Percentiles rank a stretch among this genome's conserved stretches.
phyloP scores from a whole-genome alignment of 1,140 invertebrate genomes.

The Palaemon carinicauda region DNA sequence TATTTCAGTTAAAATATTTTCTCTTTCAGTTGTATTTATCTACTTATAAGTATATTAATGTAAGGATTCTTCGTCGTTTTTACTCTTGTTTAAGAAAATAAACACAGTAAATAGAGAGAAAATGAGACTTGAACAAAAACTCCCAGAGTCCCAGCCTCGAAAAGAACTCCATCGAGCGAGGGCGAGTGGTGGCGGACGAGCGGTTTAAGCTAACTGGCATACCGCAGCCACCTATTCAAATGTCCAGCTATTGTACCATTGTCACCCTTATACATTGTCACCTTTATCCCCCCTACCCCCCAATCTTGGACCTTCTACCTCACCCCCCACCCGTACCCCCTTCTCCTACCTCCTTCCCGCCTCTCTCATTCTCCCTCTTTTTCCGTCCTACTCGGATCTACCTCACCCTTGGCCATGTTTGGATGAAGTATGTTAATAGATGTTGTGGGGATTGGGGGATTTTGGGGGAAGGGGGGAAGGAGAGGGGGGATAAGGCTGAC shows the following conservation, averaged over 20 bases:
- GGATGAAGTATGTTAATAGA: constrained; percentile 7
- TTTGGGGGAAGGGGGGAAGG: background rate
- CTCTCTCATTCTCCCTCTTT: no score
- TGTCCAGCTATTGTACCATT: background rate
- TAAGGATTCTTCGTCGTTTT: no score
- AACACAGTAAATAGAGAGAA: no score
- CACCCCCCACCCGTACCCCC: background rate
- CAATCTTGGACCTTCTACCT: background rate
- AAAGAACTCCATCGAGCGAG: background rate
- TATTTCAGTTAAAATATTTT: no score
- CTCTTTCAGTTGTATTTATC: no score
- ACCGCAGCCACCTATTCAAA: background rate
- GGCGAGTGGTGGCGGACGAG: background rate
- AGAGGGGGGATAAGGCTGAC: background rate
- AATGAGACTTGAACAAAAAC: no score
- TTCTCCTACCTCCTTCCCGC: background rate
- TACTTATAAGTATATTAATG: no score
- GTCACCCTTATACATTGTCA: background rate
- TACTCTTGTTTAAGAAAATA: no score
- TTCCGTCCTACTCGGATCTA: background rate
- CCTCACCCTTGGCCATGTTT: constrained; percentile 12
- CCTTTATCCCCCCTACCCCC: background rate
- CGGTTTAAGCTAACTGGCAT: background rate
- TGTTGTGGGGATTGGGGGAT: background rate
- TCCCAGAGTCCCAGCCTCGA: no score